These are phyloP conservation scores for Agrotis segetum DNA, from an alignment of 2,888 invertebrate genomes.

Conservation along the genomic window DNA sequence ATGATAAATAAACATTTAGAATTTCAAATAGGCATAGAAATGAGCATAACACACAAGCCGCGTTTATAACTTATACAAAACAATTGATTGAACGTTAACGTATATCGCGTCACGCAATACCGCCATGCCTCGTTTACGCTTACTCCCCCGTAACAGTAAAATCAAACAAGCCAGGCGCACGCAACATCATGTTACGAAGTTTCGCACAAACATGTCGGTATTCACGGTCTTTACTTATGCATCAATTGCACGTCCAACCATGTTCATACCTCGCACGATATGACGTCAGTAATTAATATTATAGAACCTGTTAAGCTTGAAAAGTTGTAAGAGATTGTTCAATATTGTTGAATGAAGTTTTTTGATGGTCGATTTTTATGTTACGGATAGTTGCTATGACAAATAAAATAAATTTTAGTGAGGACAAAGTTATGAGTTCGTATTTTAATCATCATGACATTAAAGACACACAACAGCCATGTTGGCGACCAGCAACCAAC, in stretches of 20 bases:
- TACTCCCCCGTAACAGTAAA: slow-evolving; percentile 21
- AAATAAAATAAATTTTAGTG: not conserved
- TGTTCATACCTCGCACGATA: not conserved
- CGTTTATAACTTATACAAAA: slow-evolving; percentile 20
- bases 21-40: not conserved
- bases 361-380: not conserved
- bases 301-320: not conserved
- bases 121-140: slow-evolving; percentile 45
- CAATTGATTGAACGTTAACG: slow-evolving; percentile 35
- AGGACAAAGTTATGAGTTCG: not conserved
- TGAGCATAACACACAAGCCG: not conserved
- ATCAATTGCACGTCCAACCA: slow-evolving; percentile 4
- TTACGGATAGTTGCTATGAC: not conserved
- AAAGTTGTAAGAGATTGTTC: not conserved
- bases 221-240: slow-evolving; percentile 18
- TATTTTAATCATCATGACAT: too few species aligned
- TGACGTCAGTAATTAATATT: not conserved
- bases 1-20: not conserved
- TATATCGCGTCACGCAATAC: slow-evolving; percentile 38
- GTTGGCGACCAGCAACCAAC: too few species aligned
- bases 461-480: too few species aligned
- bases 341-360: not conserved
- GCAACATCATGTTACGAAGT: slow-evolving; percentile 27
- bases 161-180: slow-evolving; percentile 38
- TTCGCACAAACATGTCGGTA: slow-evolving; percentile 24